Evolutionary conservation across 2,113 vertebrate species (phyloP), one percentile per base, ranked within the genome.

Genomic region (Spea bombifrons): DNA sequence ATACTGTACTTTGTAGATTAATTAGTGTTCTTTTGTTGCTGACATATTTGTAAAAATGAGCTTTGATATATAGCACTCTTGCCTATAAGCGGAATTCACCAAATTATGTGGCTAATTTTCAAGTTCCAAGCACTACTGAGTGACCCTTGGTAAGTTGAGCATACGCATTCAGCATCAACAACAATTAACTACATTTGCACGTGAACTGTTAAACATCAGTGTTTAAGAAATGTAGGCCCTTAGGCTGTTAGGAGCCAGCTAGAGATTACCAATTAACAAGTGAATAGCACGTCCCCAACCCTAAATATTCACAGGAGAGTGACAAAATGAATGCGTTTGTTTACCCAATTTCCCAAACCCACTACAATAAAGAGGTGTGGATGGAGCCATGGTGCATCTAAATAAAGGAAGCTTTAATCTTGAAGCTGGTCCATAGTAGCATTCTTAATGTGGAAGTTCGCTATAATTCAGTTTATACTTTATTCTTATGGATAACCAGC

Each of bases 231-330:
- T 77, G 66, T 48, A 45, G 17, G 0, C 77, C 77, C 77, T 73
- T 8, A 66, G 71, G 77, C 63, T 57, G 73, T 43, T 44, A 70
- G 46, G 55, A 77, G 53, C 17, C 44, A 68, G 66, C 75, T 46
- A 77, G 75, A 63, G 70, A 80, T 48, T 67, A 66, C 43, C 17
- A 67, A 55, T 65, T 61, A 79, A 80, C 72, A 67, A 70, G 66
- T 13, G 16, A 73, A 69, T 30, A 57, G 7, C 67, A 59, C 63
- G 52, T 71, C 63, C 63, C 16, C n/a, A 57, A 67, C n/a, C 50
- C 69, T 72, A 73, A 72, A 52, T 80, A 64, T 73, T 48, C 77
- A 80, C 71, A 73, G 70, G 17, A 73, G 61, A 63, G 49, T 30
- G 47, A 47, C n/a, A 67, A 12, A 57, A 16, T 75, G 13, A 30